These are phyloP conservation scores for Aphidoletes aphidimyza DNA, from an alignment of 2,888 invertebrate genomes.

Conservation along the genomic window DNA sequence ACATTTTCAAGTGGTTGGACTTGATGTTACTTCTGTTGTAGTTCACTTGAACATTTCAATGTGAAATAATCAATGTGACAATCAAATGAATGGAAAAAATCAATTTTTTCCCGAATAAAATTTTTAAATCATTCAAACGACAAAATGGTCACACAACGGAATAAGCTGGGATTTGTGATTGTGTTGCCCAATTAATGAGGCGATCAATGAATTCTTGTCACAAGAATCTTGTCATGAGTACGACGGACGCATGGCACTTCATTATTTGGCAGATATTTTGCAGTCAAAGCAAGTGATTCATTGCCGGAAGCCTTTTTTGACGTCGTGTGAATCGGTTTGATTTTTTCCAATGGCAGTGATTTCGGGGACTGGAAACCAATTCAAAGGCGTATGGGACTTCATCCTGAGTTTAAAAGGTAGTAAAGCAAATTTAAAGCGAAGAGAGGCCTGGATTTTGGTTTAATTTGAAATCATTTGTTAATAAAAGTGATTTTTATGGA, in stretches of 20 bases:
- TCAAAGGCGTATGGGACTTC: no score
- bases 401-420: no score
- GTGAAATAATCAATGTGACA: neutral
- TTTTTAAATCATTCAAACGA: neutral
- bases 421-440: no score
- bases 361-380: no score
- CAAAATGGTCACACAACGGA: slow-evolving; percentile 46
- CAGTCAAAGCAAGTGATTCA: slow-evolving; percentile 25
- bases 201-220: neutral
- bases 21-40: neutral
- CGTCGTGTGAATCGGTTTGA: neutral
- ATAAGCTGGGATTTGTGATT: no score
- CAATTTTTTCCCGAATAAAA: neutral
- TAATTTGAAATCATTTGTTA: no score
- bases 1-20: slow-evolving; percentile 21
- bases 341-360: no score
- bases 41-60: neutral
- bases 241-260: neutral
- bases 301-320: neutral
- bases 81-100: neutral
- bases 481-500: no score
- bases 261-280: neutral
- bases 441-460: no score
- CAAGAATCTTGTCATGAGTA: no score
- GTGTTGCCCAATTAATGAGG: no score